Evolutionary conservation across 2,888 invertebrate species (phyloP).

Genomic region (Polydrusus cervinus): DNA sequence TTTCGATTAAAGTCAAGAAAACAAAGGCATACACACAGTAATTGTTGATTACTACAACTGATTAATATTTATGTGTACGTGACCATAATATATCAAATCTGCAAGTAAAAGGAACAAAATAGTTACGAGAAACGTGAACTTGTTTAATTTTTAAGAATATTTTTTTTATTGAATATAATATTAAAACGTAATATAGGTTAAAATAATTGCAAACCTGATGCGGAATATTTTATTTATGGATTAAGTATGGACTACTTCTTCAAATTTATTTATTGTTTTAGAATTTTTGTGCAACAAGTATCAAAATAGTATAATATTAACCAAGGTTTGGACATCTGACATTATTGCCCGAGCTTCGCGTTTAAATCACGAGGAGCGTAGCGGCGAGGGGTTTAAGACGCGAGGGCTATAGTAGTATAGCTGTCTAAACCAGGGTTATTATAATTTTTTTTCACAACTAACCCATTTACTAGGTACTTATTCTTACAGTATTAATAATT

Average conservation of each 20-base stretch:
- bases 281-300: neutral
- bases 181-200: neutral
- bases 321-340: too few species aligned
- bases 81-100: conserved; percentile 25
- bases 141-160: conserved; percentile 14
- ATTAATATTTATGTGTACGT: conserved; percentile 3
- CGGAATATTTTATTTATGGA: neutral
- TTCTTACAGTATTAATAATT: too few species aligned
- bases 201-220: neutral
- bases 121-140: conserved; percentile 7
- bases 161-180: neutral
- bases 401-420: too few species aligned
- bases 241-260: too few species aligned
- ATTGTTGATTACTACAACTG: neutral
- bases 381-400: too few species aligned
- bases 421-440: too few species aligned
- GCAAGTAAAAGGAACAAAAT: conserved; percentile 20
- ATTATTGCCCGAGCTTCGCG: too few species aligned
- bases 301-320: too few species aligned
- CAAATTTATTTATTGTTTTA: too few species aligned
- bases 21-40: neutral
- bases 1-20: neutral
- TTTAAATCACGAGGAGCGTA: too few species aligned
- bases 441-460: too few species aligned
- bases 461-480: too few species aligned